Evolutionary conservation across 2,113 vertebrate genomes (phyloP).

Genomic region (Limanda limanda): DNA sequence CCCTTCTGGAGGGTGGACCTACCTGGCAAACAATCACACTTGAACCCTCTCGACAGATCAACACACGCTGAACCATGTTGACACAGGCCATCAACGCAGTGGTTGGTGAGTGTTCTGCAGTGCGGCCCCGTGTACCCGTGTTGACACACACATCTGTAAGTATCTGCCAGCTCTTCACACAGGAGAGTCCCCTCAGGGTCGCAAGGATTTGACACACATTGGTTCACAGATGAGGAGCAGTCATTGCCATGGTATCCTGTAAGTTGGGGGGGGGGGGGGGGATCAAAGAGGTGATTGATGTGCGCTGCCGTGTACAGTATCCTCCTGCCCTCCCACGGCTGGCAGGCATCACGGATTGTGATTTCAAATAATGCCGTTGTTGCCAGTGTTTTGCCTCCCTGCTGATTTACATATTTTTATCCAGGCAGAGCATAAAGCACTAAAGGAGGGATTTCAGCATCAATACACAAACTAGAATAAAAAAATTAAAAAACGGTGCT

Average conservation of each 20-base stretch:
- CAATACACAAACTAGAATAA: neutral
- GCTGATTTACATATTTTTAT: slow-evolving; percentile 46
- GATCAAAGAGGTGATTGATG: slow-evolving; percentile 75
- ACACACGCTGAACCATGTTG: slow-evolving; percentile 76
- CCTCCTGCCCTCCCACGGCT: slow-evolving; percentile 31
- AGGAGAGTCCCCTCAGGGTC: slow-evolving; percentile 72
- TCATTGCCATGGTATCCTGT: slow-evolving; percentile 73
- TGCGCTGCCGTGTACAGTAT: slow-evolving; percentile 44
- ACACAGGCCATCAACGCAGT: slow-evolving; percentile 79
- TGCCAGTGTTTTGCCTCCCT: slow-evolving; percentile 37
- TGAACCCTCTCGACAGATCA: slow-evolving; percentile 75
- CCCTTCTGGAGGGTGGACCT: slow-evolving; percentile 55
- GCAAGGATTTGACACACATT: slow-evolving; percentile 76
- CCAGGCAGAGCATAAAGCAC: slow-evolving; percentile 10
- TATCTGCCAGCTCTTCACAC: slow-evolving; percentile 75
- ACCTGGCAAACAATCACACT: slow-evolving; percentile 77
- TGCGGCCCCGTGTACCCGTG: slow-evolving; percentile 69
- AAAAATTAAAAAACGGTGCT: slow-evolving; percentile 2
- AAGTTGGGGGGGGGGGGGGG: slow-evolving; percentile 39
- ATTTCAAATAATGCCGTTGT: slow-evolving; percentile 51
- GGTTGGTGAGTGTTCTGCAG: slow-evolving; percentile 79
- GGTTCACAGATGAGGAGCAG: slow-evolving; percentile 73
- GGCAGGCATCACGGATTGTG: slow-evolving; percentile 35
- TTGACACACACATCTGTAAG: slow-evolving; percentile 80
- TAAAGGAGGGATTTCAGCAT: slow-evolving; percentile 30